A percentile compares a stretch with the other conserved stretches of the same genome.
phyloP scores from a whole-genome alignment of 2,888 invertebrate species.

The Cenopis cana region DNA sequence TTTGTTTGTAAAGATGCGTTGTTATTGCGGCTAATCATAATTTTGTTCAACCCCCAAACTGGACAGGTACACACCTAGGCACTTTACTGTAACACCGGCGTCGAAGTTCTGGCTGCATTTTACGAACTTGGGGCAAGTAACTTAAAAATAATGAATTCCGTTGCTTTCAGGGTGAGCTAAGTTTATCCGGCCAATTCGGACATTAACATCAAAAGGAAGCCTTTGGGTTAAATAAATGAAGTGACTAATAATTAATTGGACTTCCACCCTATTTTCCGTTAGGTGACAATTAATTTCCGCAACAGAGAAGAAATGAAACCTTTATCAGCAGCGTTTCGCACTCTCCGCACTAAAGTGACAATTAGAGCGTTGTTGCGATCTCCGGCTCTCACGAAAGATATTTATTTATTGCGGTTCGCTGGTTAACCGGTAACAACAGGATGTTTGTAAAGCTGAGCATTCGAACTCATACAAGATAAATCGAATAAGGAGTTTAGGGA shows the following conservation, averaged over 20 bases:
- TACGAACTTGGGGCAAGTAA: conserved; percentile 29
- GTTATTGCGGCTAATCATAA: conserved; percentile 68
- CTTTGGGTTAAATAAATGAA: conserved; percentile 83
- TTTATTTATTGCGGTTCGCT: conserved; percentile 30
- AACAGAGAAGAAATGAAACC: conserved; percentile 80
- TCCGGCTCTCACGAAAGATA: conserved; percentile 47
- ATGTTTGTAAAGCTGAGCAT: conserved; percentile 11
- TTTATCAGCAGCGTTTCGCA: conserved; percentile 80
- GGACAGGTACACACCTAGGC: conserved; percentile 37
- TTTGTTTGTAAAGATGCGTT: conserved; percentile 66
- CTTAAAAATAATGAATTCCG: conserved; percentile 42
- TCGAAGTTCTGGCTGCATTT: conserved; percentile 24
- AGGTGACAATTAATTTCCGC: conserved; percentile 85
- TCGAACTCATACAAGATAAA: conserved; percentile 33
- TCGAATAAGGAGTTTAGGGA: conserved; percentile 34
- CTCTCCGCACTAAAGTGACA: conserved; percentile 72
- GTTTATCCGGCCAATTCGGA: conserved; percentile 64
- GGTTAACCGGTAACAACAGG: conserved; percentile 12
- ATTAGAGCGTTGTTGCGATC: conserved; percentile 64
- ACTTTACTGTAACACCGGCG: conserved; percentile 27
- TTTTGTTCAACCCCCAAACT: conserved; percentile 54
- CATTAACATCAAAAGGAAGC: conserved; percentile 80
- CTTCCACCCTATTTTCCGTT: conserved; percentile 84
- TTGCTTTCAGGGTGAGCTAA: conserved; percentile 42
- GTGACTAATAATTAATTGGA: conserved; percentile 85